These are phyloP conservation scores for Stenodera caucasica DNA, from an alignment of 2,888 invertebrate genomes.

Conservation along the genomic window DNA sequence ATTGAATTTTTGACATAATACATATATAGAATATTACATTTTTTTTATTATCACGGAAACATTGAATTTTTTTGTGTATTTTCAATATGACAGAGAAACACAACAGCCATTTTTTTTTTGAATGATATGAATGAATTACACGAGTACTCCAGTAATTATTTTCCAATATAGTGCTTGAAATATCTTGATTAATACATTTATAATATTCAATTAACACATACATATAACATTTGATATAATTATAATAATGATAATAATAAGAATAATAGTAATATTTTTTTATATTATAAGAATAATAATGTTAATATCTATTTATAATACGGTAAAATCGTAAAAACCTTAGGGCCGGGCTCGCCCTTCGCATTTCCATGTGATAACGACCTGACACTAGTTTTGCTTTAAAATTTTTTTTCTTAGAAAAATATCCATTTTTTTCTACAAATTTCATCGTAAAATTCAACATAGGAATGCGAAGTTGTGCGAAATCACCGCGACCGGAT, in stretches of 20 bases:
- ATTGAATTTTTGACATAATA: constrained; percentile 48
- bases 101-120: constrained; percentile 49
- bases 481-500: constrained; percentile 49
- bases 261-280: constrained; percentile 1
- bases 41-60: constrained; percentile 41
- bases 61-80: constrained; percentile 51
- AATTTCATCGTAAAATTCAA: constrained; percentile 9
- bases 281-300: constrained; percentile 21
- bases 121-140: constrained; percentile 34
- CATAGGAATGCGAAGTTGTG: constrained; percentile 53
- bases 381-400: constrained; percentile 50
- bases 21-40: constrained; percentile 53
- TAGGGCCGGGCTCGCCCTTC: constrained; percentile 49
- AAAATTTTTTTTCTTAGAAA: constrained; percentile 44
- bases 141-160: constrained; percentile 34
- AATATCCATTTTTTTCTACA: constrained; percentile 44
- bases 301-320: constrained; percentile 46
- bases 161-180: constrained; percentile 30
- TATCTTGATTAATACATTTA: constrained; percentile 24
- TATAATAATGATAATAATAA: constrained; percentile 3
- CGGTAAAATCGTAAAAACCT: constrained; percentile 55
- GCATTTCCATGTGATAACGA: constrained; percentile 55
- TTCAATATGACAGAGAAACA: constrained; percentile 45
- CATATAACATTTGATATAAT: constrained; percentile 10
- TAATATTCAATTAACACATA: constrained; percentile 21